phyloP scores from a whole-genome alignment of 2,113 vertebrate genomes.

The Telmatochromis brichardi region DNA sequence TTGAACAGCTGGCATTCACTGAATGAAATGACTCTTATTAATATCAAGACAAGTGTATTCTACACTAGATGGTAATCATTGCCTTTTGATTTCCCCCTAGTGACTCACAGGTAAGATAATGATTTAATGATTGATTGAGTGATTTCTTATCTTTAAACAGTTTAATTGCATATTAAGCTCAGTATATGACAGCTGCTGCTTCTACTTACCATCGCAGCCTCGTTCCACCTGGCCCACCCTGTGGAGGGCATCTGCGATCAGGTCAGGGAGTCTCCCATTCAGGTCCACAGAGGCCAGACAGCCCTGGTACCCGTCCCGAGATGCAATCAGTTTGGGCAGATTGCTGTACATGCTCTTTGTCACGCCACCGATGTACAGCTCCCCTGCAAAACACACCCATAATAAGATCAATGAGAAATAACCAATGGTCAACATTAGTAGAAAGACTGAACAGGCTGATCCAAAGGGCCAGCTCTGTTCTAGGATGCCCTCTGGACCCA shows the following conservation, averaged over 20 bases:
- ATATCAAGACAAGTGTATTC: background rate
- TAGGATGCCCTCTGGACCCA: no score
- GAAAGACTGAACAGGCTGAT: no score
- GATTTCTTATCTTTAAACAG: background rate
- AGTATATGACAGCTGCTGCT: background rate
- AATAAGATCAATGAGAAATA: background rate
- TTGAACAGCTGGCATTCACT: background rate
- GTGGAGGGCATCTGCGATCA: conserved; percentile 87
- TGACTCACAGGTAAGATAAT: background rate
- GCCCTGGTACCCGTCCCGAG: conserved; percentile 89
- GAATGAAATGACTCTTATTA: background rate
- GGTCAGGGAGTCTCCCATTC: conserved; percentile 89
- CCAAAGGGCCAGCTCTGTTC: no score
- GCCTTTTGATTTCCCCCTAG: background rate
- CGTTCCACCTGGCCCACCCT: conserved; percentile 85
- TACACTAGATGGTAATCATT: background rate
- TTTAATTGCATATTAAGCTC: background rate
- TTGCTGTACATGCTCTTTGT: conserved; percentile 82
- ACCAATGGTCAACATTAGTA: background rate
- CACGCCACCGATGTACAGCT: conserved; percentile 88
- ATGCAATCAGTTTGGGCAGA: conserved; percentile 88
- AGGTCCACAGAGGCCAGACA: conserved; percentile 89
- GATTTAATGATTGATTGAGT: background rate
- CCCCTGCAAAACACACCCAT: conserved; percentile 66
- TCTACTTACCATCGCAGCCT: conserved; percentile 83